Base-by-base conservation (phyloP, 1,140 invertebrate species). In the Drosophila subpulchrella region DNA sequence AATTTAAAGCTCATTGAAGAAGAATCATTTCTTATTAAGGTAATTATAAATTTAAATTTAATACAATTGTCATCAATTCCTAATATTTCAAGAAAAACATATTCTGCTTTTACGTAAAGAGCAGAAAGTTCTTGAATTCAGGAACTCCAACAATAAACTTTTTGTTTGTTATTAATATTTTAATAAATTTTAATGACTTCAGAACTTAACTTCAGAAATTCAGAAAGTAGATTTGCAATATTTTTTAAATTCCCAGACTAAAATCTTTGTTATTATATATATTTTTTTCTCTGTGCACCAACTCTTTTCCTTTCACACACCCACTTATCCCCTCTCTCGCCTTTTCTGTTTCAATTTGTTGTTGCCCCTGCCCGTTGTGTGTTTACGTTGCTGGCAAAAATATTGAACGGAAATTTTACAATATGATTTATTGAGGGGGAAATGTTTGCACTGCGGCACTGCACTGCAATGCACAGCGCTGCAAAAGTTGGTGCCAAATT, bases 341-440 rank as follows among this genome's bases (percentile, higher is more conserved):
- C 39, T n/a, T 38, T 56, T 57, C 48, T 46, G 54, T 71, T 86
- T 88, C 84, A 79, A 88, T 79, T 88, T 79, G 83, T 88, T 86
- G 83, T 50, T 75, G 55, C 66, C 42, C 30, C 20, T 57, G 68
- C 50, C 30, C 47, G 71, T 47, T 75, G 73, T 75, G 53, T 88
- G 82, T 86, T 86, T 82, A 83, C 84, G 66, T 68, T 53, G 79
- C 75, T 61, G 81, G 67, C 70, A 75, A 88, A 85, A 86, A 88
- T 86, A 88, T 86, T 86, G 83, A 88, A 86, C 82, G 82, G 82
- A 86, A 86, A 86, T 86, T 88, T 86, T 88, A 86, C 82, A 88
- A 86, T 83, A 83, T 86, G 82, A 86, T 86, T 86, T 86, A 86
- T 85, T 71, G 70, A 63, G 74, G 57, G 68, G 62, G 48, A 68